These are phyloP conservation scores for Tokudaia muenninki DNA, from an alignment of 2,797 vertebrate genomes.

Conservation along the genomic window DNA sequence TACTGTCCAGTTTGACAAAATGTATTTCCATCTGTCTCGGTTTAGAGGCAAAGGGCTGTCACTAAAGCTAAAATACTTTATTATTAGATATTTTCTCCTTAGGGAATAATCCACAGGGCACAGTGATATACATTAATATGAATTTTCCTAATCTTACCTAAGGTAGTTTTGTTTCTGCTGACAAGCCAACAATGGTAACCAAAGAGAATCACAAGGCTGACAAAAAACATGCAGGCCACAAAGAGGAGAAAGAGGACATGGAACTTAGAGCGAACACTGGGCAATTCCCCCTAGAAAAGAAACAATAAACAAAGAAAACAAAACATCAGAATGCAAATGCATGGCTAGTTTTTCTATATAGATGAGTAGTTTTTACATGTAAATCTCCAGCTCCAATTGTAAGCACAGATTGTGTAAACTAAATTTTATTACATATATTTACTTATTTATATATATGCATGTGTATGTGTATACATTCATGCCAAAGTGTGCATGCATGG, in stretches of 20 bases:
- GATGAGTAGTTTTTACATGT: slow-evolving; percentile 29
- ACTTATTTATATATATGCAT: background rate
- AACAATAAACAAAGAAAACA: slow-evolving; percentile 71
- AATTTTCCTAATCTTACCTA: slow-evolving; percentile 91
- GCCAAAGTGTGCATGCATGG: background rate
- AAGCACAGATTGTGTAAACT: slow-evolving; percentile 29
- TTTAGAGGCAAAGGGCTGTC: background rate
- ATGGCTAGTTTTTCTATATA: slow-evolving; percentile 25
- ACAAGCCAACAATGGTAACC: slow-evolving; percentile 99
- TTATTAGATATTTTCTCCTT: slow-evolving; percentile 32
- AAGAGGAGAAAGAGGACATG: slow-evolving; percentile 98
- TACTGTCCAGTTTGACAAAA: slow-evolving; percentile 42
- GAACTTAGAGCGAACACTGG: slow-evolving; percentile 95
- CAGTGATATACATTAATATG: slow-evolving; percentile 14
- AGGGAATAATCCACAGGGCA: background rate
- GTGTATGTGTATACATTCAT: background rate
- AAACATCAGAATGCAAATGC: slow-evolving; percentile 62
- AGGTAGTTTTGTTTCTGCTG: slow-evolving; percentile 96
- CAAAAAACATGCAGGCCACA: slow-evolving; percentile 98
- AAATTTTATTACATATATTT: background rate
- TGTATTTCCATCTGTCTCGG: slow-evolving; percentile 38
- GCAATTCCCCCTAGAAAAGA: slow-evolving; percentile 92
- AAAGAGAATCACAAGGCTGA: slow-evolving; percentile 98
- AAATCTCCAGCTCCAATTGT: slow-evolving; percentile 60
- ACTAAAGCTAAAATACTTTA: slow-evolving; percentile 42